phyloP scores from a whole-genome alignment of 23 tunicate species.

The Botrylloides violaceus region DNA sequence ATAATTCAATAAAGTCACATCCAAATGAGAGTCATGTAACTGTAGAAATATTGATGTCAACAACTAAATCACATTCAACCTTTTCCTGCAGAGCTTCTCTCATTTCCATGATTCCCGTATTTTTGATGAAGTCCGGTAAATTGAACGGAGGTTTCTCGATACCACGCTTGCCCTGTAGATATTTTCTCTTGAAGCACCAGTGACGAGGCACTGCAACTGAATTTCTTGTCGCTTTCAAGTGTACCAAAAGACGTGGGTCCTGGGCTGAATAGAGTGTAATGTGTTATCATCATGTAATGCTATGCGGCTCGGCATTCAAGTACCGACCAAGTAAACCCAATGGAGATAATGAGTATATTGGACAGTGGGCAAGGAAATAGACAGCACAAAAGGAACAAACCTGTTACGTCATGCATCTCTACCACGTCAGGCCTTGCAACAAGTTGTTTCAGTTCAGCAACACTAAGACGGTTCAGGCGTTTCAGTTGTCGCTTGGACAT shows the following conservation, averaged over 20 bases:
- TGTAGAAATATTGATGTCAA: too few species aligned
- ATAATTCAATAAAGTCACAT: too few species aligned
- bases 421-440: slow-evolving; percentile 93
- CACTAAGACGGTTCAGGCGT: slow-evolving; percentile 78
- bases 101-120: slow-evolving; percentile 99
- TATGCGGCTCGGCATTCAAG: too few species aligned
- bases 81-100: slow-evolving; percentile 96
- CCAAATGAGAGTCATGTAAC: too few species aligned
- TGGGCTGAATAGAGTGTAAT: slow-evolving; percentile 79
- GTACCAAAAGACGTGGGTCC: slow-evolving; percentile 90
- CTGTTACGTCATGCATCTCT: slow-evolving; percentile 99
- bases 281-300: too few species aligned
- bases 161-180: slow-evolving; percentile 94
- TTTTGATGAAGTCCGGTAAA: slow-evolving; percentile 95
- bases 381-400: slow-evolving; percentile 18
- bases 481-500: slow-evolving; percentile 88
- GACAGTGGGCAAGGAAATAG: background rate
- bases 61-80: too few species aligned
- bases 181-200: slow-evolving; percentile 98
- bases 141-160: slow-evolving; percentile 96
- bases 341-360: too few species aligned
- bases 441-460: slow-evolving; percentile 95
- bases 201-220: slow-evolving; percentile 96
- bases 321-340: too few species aligned
- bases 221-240: slow-evolving; percentile 90